These are phyloP conservation scores for Dinocampus coccinellae DNA, from an alignment of 2,888 invertebrate genomes.

Conservation along the genomic window DNA sequence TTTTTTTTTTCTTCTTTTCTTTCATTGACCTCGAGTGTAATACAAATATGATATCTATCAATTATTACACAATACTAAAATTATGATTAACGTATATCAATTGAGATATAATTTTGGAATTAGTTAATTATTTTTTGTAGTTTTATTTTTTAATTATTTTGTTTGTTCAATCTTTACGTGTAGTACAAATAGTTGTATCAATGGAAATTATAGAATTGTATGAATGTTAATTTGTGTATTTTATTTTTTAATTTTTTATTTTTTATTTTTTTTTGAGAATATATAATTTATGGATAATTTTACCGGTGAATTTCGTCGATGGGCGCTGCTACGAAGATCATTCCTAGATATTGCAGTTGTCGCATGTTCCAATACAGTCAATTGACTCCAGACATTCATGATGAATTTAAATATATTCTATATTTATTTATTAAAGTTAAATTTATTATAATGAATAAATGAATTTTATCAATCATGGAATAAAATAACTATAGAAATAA, in stretches of 20 bases:
- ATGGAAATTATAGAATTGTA: too few species aligned
- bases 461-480: not conserved
- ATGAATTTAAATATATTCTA: not conserved
- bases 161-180: too few species aligned
- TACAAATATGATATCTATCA: too few species aligned
- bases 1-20: too few species aligned
- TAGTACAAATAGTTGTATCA: too few species aligned
- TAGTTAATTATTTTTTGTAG: too few species aligned
- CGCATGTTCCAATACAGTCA: slow-evolving; percentile 59
- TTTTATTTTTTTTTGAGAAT: not conserved
- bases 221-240: too few species aligned
- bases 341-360: slow-evolving; percentile 77
- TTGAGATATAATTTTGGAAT: too few species aligned
- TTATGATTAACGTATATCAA: too few species aligned
- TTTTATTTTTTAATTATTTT: too few species aligned
- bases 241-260: not conserved
- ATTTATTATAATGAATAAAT: not conserved
- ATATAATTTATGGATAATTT: slow-evolving; percentile 17
- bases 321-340: slow-evolving; percentile 73
- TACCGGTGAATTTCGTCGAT: slow-evolving; percentile 50
- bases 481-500: not conserved
- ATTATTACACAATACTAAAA: too few species aligned
- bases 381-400: slow-evolving; percentile 63
- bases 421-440: not conserved
- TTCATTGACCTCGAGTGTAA: too few species aligned